Percentiles rank a stretch among this genome's conserved stretches.
phyloP scores from a whole-genome alignment of 2,797 vertebrate genomes.

The Intellagama lesueurii region DNA sequence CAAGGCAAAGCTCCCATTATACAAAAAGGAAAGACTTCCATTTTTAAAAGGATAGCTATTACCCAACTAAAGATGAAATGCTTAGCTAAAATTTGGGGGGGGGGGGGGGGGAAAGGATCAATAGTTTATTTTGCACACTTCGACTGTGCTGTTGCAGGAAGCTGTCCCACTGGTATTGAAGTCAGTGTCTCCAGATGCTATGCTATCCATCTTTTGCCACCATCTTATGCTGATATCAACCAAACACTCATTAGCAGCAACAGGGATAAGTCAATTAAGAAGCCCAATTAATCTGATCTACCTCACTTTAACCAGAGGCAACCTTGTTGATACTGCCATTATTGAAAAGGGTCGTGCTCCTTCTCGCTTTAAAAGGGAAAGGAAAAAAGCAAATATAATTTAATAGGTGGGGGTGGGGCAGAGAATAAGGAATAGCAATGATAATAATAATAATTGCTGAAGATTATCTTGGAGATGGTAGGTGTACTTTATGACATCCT shows the following conservation, averaged over 20 bases:
- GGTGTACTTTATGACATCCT: background rate
- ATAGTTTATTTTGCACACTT: background rate
- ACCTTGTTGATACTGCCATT: background rate
- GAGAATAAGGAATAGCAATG: background rate
- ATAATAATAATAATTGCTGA: background rate
- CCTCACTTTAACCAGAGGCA: background rate
- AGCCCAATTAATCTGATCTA: background rate
- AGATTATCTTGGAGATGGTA: background rate
- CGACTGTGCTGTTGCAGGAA: background rate
- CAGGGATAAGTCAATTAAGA: background rate
- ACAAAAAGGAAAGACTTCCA: background rate
- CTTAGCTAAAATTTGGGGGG: background rate
- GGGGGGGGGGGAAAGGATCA: background rate
- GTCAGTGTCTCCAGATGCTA: background rate
- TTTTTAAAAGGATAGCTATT: background rate
- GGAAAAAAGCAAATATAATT: background rate
- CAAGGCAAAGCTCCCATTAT: background rate
- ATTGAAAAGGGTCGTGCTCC: too few species aligned
- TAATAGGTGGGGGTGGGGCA: background rate
- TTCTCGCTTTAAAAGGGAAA: background rate
- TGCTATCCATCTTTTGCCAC: background rate
- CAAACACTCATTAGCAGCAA: background rate
- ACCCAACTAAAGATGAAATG: background rate
- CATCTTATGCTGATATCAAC: background rate
- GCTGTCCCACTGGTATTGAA: too few species aligned